phyloP scores from a whole-genome alignment of 2,888 invertebrate species.

The Leptothorax acervorum region DNA sequence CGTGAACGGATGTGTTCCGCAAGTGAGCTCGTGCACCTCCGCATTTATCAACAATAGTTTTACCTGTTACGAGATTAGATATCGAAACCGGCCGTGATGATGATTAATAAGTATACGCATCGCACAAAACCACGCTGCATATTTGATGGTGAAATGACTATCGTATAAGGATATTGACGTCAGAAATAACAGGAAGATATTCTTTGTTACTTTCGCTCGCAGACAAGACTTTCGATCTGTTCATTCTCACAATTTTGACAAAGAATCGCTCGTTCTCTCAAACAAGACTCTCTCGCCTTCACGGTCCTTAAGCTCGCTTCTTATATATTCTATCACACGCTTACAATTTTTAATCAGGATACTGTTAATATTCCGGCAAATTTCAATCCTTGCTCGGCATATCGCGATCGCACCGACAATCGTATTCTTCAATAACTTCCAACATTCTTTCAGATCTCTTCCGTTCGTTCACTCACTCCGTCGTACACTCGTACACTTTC shows the following conservation, averaged over 20 bases:
- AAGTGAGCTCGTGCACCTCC: neutral
- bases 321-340: neutral
- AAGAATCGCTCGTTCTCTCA: neutral
- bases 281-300: neutral
- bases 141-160: neutral
- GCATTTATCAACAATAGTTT: conserved; percentile 60
- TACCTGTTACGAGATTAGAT: conserved; percentile 60
- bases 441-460: neutral
- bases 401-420: neutral
- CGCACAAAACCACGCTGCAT: neutral
- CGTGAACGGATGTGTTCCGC: conserved; percentile 63
- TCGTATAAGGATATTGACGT: neutral
- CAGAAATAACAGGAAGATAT: neutral
- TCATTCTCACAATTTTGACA: neutral
- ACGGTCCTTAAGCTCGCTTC: neutral
- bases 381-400: neutral
- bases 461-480: neutral
- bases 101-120: conserved; percentile 1
- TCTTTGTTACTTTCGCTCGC: neutral
- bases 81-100: conserved; percentile 16
- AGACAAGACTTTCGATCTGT: neutral
- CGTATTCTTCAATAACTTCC: neutral
- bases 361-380: neutral
- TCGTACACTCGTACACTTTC: neutral
- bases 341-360: neutral